Base-by-base conservation (phyloP, 1,140 invertebrate genomes). In the Camponotus pennsylvanicus region DNA sequence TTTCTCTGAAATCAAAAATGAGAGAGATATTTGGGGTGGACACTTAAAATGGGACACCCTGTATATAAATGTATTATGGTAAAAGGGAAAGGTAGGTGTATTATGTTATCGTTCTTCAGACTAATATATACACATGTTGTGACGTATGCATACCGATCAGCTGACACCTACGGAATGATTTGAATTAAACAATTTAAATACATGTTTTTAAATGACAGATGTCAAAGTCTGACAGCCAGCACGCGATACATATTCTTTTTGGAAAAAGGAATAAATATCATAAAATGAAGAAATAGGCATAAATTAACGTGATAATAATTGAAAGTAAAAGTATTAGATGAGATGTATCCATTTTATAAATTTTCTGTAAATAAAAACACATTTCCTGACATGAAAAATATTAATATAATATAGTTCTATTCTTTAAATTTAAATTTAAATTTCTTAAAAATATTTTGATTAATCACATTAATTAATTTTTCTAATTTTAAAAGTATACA, bases 91-190 rank as follows among this genome's bases (percentile, higher is more conserved):
- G 3, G 5, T 37, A n/a, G 15, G 40, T 40, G 4, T 52, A 52
- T 52, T 52, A 52, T 52, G 49, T 52, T 52, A 52, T 9, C 42
- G 42, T 52, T 52, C 8, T 45, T 45, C 13, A 49, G 45, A 49
- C 45, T 49, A 7, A 8, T 8, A 55, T 27, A 4, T 75, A 34
- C 34, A 11, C 2, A 59, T 27, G 11, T 45, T 49, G 42, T 0
- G 15, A 77, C 32, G 32, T 11, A 64, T 64, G 42, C 40, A 9
- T 59, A 42, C 27, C 27, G 27, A 71, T 71, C 69, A 71, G 45
- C 59, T 49, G 59, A 78, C 8, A 27, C 75, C 2, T 32, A 15
- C 71, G 21, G 13, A 32, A 21, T 27, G 37, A 27, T 63, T 71
- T 27, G 27, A 7, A 3, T 6, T 78, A 78, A 55, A 40, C 73